Conservation (phyloP, 2,888 invertebrate species). For the Euplexia lucipara region DNA sequence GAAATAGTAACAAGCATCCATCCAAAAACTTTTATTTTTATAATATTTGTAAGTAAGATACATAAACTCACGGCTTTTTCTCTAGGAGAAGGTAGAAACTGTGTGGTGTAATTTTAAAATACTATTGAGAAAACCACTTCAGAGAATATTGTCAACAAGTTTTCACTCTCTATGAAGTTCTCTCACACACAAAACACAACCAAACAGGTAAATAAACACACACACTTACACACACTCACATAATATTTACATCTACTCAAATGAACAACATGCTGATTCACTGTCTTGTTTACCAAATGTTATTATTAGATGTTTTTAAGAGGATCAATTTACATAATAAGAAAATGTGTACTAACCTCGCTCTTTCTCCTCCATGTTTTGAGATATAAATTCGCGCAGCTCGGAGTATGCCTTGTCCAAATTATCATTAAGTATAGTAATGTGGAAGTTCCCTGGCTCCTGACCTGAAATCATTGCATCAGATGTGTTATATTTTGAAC, state of each 20-base stretch:
- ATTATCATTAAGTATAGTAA: constrained; percentile 95
- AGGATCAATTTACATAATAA: neutral
- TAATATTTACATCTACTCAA: constrained; percentile 4
- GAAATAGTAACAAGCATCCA: too few species aligned
- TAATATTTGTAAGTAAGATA: too few species aligned
- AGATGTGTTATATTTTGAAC: constrained; percentile 47
- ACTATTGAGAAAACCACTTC: neutral
- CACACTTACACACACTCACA: constrained; percentile 11
- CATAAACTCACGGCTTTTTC: too few species aligned
- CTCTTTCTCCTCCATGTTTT: constrained; percentile 91
- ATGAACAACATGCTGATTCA: constrained; percentile 46
- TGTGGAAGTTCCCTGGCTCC: constrained; percentile 95
- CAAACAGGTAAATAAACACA: constrained; percentile 1
- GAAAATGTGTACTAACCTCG: constrained; percentile 80
- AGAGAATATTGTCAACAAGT: neutral
- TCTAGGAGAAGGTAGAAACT: too few species aligned
- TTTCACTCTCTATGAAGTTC: neutral
- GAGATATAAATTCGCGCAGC: constrained; percentile 93
- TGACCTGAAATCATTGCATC: constrained; percentile 79
- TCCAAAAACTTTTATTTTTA: too few species aligned
- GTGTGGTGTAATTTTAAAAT: too few species aligned
- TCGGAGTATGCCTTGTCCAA: constrained; percentile 95
- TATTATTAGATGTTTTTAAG: constrained; percentile 32
- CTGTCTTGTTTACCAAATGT: constrained; percentile 13
- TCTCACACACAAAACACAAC: neutral